Evolutionary conservation across 2,888 invertebrate genomes (phyloP).

Genomic region (Chromoteleia sp.): DNA sequence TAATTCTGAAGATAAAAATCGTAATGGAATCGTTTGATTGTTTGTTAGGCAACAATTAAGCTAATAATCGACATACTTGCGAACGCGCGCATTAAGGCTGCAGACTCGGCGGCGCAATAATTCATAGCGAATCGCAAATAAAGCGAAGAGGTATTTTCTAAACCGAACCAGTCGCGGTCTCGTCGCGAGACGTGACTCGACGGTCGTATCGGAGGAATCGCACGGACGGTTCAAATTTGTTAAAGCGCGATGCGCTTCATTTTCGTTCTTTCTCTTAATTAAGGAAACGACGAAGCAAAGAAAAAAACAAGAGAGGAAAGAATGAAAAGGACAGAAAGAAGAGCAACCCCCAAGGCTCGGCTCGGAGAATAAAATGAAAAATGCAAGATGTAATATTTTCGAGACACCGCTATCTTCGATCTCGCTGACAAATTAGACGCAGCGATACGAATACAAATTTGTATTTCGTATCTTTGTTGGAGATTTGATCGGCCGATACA

Average conservation of each 20-base stretch:
- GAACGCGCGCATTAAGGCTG: no score
- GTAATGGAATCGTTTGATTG: no score
- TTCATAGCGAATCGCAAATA: not conserved
- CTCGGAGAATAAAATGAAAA: no score
- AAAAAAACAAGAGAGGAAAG: no score
- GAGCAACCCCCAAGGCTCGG: not conserved
- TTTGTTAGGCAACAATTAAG: no score
- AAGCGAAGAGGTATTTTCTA: conserved; percentile 5
- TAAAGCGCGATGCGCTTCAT: conserved; percentile 10
- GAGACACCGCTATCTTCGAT: conserved; percentile 24
- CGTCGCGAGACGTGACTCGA: conserved; percentile 1
- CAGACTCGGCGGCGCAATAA: not conserved
- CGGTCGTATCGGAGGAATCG: conserved; percentile 14
- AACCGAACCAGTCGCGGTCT: not conserved
- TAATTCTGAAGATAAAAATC: no score
- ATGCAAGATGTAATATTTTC: conserved; percentile 12
- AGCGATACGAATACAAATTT: conserved; percentile 29
- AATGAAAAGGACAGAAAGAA: no score
- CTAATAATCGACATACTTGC: no score
- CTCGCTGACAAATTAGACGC: conserved; percentile 34
- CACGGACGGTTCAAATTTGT: conserved; percentile 5
- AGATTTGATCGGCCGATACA: not conserved
- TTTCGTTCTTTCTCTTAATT: conserved; percentile 13
- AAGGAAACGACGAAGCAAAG: not conserved
- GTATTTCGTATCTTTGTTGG: not conserved